A percentile compares a stretch with the other conserved stretches of the same genome.
Evolutionary conservation across 2,888 invertebrate genomes (phyloP).

Genomic region (Tenthredo notha): DNA sequence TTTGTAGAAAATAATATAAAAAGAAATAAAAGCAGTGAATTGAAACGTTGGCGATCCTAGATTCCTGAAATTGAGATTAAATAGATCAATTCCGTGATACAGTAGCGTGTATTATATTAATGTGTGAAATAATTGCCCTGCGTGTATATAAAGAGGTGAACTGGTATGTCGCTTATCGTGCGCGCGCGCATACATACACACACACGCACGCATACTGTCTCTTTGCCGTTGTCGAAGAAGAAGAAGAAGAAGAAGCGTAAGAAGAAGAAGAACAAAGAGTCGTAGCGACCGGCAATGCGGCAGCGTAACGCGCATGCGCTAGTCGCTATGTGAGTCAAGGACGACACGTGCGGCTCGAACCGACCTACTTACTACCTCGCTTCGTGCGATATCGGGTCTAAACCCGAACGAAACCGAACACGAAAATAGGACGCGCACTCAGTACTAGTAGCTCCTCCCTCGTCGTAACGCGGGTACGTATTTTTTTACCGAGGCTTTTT

Average conservation of each 20-base stretch:
- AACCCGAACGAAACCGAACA: constrained; percentile 73
- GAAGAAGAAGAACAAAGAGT: constrained; percentile 66
- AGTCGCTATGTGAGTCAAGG: constrained; percentile 77
- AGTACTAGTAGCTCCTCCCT: constrained; percentile 59
- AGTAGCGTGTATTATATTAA: neutral
- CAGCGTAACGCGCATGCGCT: constrained; percentile 74
- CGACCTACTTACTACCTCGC: constrained; percentile 76
- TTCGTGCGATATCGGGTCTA: constrained; percentile 72
- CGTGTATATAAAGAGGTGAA: neutral
- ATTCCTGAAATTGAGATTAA: neutral
- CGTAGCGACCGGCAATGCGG: constrained; percentile 72
- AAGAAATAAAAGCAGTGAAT: neutral
- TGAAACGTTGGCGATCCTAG: neutral
- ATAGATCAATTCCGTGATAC: neutral
- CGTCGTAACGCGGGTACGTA: constrained; percentile 49
- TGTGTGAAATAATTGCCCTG: neutral
- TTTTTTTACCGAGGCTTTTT: constrained; percentile 42
- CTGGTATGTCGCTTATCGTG: neutral
- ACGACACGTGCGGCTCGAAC: constrained; percentile 78
- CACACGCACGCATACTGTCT: neutral
- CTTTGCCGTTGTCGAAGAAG: constrained; percentile 52
- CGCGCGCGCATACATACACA: neutral
- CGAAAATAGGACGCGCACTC: constrained; percentile 70
- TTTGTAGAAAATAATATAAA: neutral
- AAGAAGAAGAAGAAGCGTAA: constrained; percentile 63